Conservation (phyloP, 2,888 invertebrate species). For the Cordilura impudica region DNA sequence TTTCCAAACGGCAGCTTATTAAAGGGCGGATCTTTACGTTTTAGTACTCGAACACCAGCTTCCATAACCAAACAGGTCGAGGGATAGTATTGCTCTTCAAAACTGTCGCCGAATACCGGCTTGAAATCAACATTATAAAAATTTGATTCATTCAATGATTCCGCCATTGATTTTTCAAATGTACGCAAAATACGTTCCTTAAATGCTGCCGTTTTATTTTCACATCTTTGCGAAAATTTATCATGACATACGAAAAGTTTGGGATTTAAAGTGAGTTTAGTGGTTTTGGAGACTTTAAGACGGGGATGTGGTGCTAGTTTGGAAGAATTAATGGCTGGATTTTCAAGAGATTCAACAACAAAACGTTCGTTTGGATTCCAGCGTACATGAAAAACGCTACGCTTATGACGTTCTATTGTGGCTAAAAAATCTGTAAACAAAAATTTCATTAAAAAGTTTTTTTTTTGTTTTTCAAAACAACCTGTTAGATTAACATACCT, state of each 20-base stretch:
- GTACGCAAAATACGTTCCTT: constrained; percentile 84
- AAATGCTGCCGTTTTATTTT: constrained; percentile 81
- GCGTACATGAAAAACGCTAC: constrained; percentile 77
- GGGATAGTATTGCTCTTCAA: constrained; percentile 75
- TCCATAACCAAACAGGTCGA: constrained; percentile 75
- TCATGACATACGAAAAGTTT: constrained; percentile 81
- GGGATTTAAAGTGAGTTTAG: constrained; percentile 81
- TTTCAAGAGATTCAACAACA: constrained; percentile 76
- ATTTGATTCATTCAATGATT: constrained; percentile 84
- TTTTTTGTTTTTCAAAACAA: neutral
- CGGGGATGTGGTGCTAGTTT: constrained; percentile 81
- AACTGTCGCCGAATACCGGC: constrained; percentile 73
- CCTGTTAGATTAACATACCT: constrained; percentile 14
- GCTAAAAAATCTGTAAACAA: neutral
- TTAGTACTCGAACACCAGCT: constrained; percentile 78
- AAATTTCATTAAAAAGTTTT: neutral
- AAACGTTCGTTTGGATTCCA: constrained; percentile 77
- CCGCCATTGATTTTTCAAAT: constrained; percentile 84
- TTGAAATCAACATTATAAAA: constrained; percentile 85
- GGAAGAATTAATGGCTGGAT: constrained; percentile 76
- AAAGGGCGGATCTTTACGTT: constrained; percentile 82
- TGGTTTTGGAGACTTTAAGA: constrained; percentile 82
- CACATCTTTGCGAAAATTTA: constrained; percentile 79
- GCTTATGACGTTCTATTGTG: constrained; percentile 66
- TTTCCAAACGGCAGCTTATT: constrained; percentile 80